Evolutionary conservation across 2,888 invertebrate species (phyloP), one percentile per base, ranked within the genome.

Genomic region (Brenthis daphne): DNA sequence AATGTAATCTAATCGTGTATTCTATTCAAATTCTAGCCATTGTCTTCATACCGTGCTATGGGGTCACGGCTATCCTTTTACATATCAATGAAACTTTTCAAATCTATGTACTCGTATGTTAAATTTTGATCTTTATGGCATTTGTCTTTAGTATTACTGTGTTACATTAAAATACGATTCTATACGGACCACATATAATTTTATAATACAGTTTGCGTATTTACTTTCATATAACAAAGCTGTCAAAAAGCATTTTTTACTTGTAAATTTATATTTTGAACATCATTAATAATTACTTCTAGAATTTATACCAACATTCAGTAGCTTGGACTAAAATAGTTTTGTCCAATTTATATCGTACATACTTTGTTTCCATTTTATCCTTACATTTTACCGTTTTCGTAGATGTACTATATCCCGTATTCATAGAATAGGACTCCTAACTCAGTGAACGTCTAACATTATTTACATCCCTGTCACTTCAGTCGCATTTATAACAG

Each of bases 61-160:
- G 72, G 70, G 72, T 72, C 73, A 72, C 48, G 73, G 68, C 20
- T 72, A 54, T 70, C 72, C 70, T 66, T 72, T 68, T 68, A 72
- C 72, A 72, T 72, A 72, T 70, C 64, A 66, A 57, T 70, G 55
- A 57, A 24, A 64, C 66, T 65, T 71, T 65, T 71, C 50, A 29
- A 71, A 54, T 37, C 14, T 47, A n/a, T 16, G 6, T 37, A n/a
- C 14, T n/a, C n/a, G n/a, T n/a, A n/a, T n/a, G 6, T 51, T 47
- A 11, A 65, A 68, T 47, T 64, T 57, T 57, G 13, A 63, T n/a
- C 65, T 50, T 58, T 73, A 73, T 53, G 3, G 1, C 3, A 11
- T 14, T 37, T 14, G 37, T n/a, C 3, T 64, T 65, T 58, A 56
- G 43, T 43, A 57, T 33, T 43, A 51, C 12, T 61, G n/a, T 43